These are phyloP conservation scores for Lysiphlebus fabarum DNA, from an alignment of 1,140 invertebrate genomes.

Conservation along the genomic window DNA sequence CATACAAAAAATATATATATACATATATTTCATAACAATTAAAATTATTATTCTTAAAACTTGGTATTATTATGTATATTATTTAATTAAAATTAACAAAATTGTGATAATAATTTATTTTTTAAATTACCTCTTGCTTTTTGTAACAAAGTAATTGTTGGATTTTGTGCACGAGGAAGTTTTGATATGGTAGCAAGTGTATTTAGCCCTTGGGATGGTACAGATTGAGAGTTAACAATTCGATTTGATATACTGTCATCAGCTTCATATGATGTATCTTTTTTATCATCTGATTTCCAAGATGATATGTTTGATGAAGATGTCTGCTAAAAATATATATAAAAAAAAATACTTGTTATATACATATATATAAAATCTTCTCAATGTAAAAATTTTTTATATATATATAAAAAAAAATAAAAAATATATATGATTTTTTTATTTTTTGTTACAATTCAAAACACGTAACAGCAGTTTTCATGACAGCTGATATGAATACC, in stretches of 20 bases:
- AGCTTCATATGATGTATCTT: constrained; percentile 34
- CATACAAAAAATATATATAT: constrained; percentile 12
- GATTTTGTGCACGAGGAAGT: constrained; percentile 79
- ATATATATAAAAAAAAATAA: constrained; percentile 1
- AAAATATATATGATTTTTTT: too few relatives aligned
- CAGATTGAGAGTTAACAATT: constrained; percentile 64
- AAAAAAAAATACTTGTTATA: not conserved
- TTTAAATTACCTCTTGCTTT: constrained; percentile 75
- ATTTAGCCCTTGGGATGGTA: constrained; percentile 62
- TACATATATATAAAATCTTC: not conserved
- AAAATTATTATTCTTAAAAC: not conserved
- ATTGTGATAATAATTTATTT: too few relatives aligned
- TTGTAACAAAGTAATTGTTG: constrained; percentile 82
- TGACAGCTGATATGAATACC: constrained; percentile 22
- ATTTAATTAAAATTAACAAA: too few relatives aligned
- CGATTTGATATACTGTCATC: constrained; percentile 54
- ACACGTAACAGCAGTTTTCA: constrained; percentile 15
- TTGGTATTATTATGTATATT: constrained; percentile 1
- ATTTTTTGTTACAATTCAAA: constrained; percentile 11
- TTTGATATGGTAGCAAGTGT: constrained; percentile 53
- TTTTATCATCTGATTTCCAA: constrained; percentile 41
- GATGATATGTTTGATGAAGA: constrained; percentile 35
- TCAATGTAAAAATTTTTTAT: not conserved
- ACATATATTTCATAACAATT: constrained; percentile 9
- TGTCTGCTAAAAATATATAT: constrained; percentile 16